phyloP scores from a whole-genome alignment of 2,113 vertebrate species.

The Dinomys branickii region DNA sequence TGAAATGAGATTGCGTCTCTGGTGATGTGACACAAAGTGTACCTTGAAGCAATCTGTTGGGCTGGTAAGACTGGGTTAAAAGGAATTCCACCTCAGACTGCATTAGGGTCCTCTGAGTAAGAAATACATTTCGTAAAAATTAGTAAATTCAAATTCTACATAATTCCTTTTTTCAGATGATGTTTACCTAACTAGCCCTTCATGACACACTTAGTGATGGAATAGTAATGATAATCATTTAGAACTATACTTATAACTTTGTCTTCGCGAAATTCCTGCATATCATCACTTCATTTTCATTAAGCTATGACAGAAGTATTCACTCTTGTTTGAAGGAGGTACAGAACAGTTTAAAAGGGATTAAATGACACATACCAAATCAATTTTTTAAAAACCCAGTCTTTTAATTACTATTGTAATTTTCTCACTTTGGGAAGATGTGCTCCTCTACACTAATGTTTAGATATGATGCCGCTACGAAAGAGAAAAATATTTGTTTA shows the following conservation, averaged over 20 bases:
- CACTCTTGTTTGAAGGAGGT: neutral
- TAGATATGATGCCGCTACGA: neutral
- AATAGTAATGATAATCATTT: slow-evolving; percentile 42
- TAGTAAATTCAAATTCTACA: neutral
- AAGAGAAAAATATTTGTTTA: slow-evolving; percentile 41
- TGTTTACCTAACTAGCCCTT: neutral
- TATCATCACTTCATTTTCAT: slow-evolving; percentile 6
- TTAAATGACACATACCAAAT: neutral
- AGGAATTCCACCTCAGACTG: neutral
- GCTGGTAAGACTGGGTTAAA: neutral
- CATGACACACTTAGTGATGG: neutral
- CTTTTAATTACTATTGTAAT: neutral
- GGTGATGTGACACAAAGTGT: neutral
- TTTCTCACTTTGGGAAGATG: slow-evolving; percentile 14
- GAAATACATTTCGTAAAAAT: slow-evolving; percentile 17
- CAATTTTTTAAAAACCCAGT: slow-evolving; percentile 19
- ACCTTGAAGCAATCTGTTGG: neutral
- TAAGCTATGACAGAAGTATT: neutral
- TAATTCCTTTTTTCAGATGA: slow-evolving; percentile 17
- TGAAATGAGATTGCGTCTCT: neutral
- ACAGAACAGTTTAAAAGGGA: slow-evolving; percentile 28
- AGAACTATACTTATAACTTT: neutral
- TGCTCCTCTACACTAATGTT: neutral
- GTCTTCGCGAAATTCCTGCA: neutral
- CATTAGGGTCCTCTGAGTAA: neutral